Base-by-base conservation (phyloP, 2,797 vertebrate genomes). In the Nyctalus aviator region DNA sequence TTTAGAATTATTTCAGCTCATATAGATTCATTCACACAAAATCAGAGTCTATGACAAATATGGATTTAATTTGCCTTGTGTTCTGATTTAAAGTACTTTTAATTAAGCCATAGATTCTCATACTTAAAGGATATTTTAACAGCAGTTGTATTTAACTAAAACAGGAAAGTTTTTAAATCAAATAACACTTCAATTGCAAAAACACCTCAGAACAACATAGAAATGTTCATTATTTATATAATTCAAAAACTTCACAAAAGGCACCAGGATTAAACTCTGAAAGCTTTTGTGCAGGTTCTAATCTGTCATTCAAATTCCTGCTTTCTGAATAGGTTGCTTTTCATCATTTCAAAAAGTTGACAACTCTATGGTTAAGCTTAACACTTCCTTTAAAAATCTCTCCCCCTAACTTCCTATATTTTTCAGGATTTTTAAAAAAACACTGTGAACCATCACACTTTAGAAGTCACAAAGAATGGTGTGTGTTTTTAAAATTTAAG, bases 201-300 rank as follows among this genome's bases (percentile, higher is more conserved):
- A 84, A 27, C 46, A 68, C 41, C 69, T 90, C 62, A 76, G 71
- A 96, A 94, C 62, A 75, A 71, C 62, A 68, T 82, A 73, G n/a
- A 57, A 57, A 41, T 35, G 13, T 48, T 84, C 75, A 83, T 84
- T 93, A 89, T 90, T 91, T 88, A 91, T 89, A 48, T 84, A 71
- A 92, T 68, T 48, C 64, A 93, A 88, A 92, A 93, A 66, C 44
- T 82, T 84, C 46, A 95, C 78, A 90, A 94, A 95, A 95, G 94
- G 88, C 32, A 55, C 53, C 23, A 57, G n/a, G 75, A 90, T 86
- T 86, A 89, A 90, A 20, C 32, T 94, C 82, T 27, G 15, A 66
- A 27, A 71, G 53, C 73, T 94, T 94, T 95, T 79, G 55, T 84
- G 20, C 13, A 79, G 27, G 84, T 69, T 79, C 66, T 68, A n/a